Percentiles rank a stretch among this genome's conserved stretches.
These are phyloP conservation scores for Cryptophagus acutangulus DNA, from an alignment of 2,888 invertebrate genomes.

Conservation along the genomic window DNA sequence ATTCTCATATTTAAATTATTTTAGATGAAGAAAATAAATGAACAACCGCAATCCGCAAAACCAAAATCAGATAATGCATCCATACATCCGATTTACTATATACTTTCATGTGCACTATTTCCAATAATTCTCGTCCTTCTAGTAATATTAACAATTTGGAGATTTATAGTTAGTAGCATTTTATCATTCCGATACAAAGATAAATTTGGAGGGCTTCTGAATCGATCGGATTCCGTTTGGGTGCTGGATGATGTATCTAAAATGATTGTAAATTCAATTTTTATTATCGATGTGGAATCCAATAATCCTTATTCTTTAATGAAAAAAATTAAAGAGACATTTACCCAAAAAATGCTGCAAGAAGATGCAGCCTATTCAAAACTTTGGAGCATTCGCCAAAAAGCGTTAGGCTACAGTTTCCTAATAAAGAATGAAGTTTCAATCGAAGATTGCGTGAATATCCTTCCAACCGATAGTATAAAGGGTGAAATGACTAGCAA, in stretches of 20 bases:
- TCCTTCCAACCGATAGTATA: neutral
- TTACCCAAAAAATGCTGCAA: constrained; percentile 6
- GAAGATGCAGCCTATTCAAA: constrained; percentile 8
- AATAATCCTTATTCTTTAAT: neutral
- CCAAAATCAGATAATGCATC: no score
- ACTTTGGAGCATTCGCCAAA: constrained; percentile 9
- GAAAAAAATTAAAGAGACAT: neutral
- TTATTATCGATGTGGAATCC: constrained; percentile 2
- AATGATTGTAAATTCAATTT: constrained; percentile 48
- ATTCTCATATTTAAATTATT: no score
- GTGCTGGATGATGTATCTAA: constrained; percentile 50
- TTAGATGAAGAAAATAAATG: no score
- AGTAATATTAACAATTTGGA: constrained; percentile 15
- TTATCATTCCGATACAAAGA: constrained; percentile 35
- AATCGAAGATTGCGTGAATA: constrained; percentile 12
- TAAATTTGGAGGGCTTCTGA: constrained; percentile 49
- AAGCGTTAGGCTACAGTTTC: constrained; percentile 51
- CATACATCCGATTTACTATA: no score
- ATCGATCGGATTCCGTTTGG: constrained; percentile 54
- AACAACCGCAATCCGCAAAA: no score
- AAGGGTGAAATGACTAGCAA: neutral
- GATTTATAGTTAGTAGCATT: constrained; percentile 19
- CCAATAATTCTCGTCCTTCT: neutral
- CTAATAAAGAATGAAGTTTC: constrained; percentile 47
- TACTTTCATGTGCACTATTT: no score